These are phyloP conservation scores for Bryconaethiops microstoma DNA, from an alignment of 2,797 vertebrate genomes.

Conservation along the genomic window DNA sequence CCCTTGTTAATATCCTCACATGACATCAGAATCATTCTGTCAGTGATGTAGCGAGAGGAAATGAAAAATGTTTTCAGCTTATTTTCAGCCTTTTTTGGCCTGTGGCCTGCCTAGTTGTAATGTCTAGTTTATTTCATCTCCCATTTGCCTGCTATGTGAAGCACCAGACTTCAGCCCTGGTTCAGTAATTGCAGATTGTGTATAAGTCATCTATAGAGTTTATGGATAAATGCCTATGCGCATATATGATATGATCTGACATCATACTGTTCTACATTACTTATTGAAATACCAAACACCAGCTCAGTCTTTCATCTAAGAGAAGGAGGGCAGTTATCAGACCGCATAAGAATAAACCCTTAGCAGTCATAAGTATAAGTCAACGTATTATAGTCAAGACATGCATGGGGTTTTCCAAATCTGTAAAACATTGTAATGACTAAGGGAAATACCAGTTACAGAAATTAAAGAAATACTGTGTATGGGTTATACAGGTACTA, in stretches of 20 bases:
- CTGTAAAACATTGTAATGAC: background rate
- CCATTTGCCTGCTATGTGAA: slow-evolving; percentile 5
- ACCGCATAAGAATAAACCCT: too few relatives aligned
- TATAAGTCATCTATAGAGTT: background rate
- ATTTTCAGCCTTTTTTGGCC: background rate
- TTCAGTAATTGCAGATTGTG: background rate
- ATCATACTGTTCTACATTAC: background rate
- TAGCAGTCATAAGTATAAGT: too few relatives aligned
- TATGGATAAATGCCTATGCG: background rate
- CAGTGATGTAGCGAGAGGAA: background rate
- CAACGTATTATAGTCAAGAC: background rate
- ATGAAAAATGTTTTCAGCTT: slow-evolving; percentile 1
- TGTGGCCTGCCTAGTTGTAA: background rate
- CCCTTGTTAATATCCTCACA: background rate
- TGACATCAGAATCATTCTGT: background rate
- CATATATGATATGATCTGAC: background rate
- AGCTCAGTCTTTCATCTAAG: background rate
- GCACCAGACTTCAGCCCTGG: background rate
- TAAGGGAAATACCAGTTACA: background rate
- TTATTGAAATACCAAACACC: background rate
- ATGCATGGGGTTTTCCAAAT: background rate
- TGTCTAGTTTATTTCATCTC: background rate
- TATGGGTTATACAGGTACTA: too few relatives aligned
- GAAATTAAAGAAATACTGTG: background rate
- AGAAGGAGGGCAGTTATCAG: background rate